Base-by-base conservation (phyloP, 2,113 vertebrate genomes). In the Podarcis raffonei region DNA sequence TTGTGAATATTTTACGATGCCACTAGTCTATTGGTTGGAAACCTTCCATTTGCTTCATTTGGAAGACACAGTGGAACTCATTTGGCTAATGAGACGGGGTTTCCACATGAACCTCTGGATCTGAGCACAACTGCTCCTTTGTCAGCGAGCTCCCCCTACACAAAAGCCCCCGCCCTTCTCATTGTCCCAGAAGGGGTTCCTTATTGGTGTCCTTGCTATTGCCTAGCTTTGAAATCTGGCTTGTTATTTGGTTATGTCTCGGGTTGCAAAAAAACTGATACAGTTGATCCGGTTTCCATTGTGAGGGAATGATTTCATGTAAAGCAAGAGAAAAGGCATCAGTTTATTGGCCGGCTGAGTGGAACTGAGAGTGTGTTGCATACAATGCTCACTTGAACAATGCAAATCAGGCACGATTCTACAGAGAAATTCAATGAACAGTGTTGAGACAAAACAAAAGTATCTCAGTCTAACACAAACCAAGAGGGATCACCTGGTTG, bases 351-450 rank as follows among this genome's bases (percentile, higher is more conserved):
- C 75, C 32, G 7, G 89, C 65, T 82, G 90, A 89, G 72, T 30
- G 0, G 39, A 87, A 90, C 37, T 59, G 15, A 79, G 37, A 77
- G 8, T 75, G 79, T 85, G 62, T 65, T 48, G n/a, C 76, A 59
- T 53, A 72, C 3, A 86, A 82, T 71, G 85, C 91, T 87, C 87
- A 78, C 77, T 87, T 85, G 76, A 90, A 27, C 59, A 89, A 35
- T 80, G 87, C 80, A 1, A 86, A 83, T 62, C 85, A 86, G 86
- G 89, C 6, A 65, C 88, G 86, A 9, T 80, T 91, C 86, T 39
- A 87, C 12, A 83, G 53, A 68, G 85, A 89, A 87, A 65, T 85
- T 78, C 25, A 90, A 80, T n/a, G 0, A 94, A 91, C 72, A 2
- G 39, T 68, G 18, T 86, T 85, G 23, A 87, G 85, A 89, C 57